These are phyloP conservation scores for Rhyacichthys aspro DNA, from an alignment of 2,797 vertebrate genomes.

Conservation along the genomic window DNA sequence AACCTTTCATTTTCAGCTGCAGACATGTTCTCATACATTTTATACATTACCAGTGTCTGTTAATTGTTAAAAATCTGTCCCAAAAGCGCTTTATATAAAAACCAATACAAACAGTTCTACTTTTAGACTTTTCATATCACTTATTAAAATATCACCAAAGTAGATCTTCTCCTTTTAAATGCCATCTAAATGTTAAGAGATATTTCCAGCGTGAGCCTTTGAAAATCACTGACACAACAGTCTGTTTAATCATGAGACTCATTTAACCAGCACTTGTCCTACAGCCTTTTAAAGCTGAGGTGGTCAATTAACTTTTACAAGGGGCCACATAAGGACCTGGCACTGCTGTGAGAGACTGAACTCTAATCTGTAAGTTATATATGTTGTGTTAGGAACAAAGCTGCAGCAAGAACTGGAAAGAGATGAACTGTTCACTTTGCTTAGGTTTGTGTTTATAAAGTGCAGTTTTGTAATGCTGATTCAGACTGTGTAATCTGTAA, in stretches of 20 bases:
- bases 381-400: too few relatives aligned
- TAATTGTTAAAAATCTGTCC: constrained; percentile 2
- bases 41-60: neutral
- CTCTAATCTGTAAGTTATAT: too few relatives aligned
- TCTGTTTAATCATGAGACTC: neutral
- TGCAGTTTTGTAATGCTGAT: too few relatives aligned
- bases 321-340: too few relatives aligned
- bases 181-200: constrained; percentile 4
- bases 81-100: neutral
- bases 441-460: too few relatives aligned
- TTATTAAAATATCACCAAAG: constrained; percentile 29
- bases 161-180: constrained; percentile 15
- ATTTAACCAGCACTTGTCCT: constrained; percentile 1
- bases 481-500: too few relatives aligned
- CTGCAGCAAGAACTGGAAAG: too few relatives aligned
- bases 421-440: too few relatives aligned
- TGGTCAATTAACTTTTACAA: too few relatives aligned
- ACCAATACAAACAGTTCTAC: constrained; percentile 7
- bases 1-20: neutral
- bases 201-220: constrained; percentile 23
- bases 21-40: neutral
- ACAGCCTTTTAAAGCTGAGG: too few relatives aligned
- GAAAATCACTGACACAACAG: constrained; percentile 11
- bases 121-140: constrained; percentile 9
- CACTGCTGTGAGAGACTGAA: too few relatives aligned